Conservation (phyloP, 2,888 invertebrate genomes). For the Caenorhabditis parvicauda region DNA sequence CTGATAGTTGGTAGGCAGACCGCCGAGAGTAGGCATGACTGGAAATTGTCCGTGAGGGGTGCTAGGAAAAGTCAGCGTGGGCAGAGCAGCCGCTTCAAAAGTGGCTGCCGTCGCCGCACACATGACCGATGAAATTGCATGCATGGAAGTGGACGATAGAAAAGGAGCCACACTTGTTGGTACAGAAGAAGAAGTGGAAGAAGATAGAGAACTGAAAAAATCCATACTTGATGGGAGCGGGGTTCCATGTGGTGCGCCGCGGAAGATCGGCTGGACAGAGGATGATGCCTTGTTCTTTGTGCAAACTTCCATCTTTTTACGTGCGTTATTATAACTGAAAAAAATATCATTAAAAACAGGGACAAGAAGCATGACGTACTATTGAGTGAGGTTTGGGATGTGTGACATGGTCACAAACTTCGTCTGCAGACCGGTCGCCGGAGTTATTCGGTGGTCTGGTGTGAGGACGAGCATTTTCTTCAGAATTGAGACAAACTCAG, state of each 20-base stretch:
- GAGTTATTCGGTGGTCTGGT: constrained; percentile 89
- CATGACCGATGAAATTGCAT: too few species aligned
- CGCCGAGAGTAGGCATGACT: constrained; percentile 22
- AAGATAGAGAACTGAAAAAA: too few species aligned
- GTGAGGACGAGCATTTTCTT: constrained; percentile 98
- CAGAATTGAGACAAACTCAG: constrained; percentile 94
- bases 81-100: not conserved
- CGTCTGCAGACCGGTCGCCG: constrained; percentile 65
- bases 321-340: constrained; percentile 17
- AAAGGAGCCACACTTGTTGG: too few species aligned
- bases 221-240: constrained; percentile 27
- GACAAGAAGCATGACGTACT: too few species aligned
- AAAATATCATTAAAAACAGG: too few species aligned
- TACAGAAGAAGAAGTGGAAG: too few species aligned
- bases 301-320: constrained; percentile 57
- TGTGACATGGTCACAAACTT: constrained; percentile 58
- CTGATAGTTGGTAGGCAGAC: constrained; percentile 28
- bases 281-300: constrained; percentile 8
- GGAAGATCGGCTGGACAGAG: constrained; percentile 12
- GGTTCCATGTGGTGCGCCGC: constrained; percentile 20
- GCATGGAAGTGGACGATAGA: too few species aligned
- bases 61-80: not conserved
- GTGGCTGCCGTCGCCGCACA: too few species aligned
- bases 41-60: too few species aligned
- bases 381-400: too few species aligned